A percentile compares a stretch with the other conserved stretches of the same genome.
These are phyloP conservation scores for Myotis davidii DNA, from an alignment of 2,113 vertebrate species.

Conservation along the genomic window DNA sequence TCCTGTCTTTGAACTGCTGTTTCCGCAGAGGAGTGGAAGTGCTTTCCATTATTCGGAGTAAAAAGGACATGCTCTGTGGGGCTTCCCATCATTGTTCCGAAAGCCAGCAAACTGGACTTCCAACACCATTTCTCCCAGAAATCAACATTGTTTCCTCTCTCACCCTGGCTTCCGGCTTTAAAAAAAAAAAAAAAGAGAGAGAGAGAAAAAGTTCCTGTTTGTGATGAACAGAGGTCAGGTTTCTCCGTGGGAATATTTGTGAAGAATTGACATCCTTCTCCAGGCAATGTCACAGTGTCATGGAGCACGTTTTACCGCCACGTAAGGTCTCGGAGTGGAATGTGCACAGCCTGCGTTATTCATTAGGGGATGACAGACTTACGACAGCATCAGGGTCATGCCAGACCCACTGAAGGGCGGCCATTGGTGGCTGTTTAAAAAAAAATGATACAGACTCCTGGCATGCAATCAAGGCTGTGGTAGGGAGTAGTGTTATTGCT, in stretches of 20 bases:
- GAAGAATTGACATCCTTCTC: constrained; percentile 51
- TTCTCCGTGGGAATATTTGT: constrained; percentile 59
- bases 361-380: constrained; percentile 69
- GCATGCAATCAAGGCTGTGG: background rate
- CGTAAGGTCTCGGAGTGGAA: background rate
- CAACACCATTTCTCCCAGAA: constrained; percentile 71
- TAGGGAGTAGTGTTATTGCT: background rate
- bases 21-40: constrained; percentile 75
- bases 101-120: constrained; percentile 67
- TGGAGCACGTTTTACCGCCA: constrained; percentile 56
- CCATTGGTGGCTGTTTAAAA: background rate
- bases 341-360: constrained; percentile 44
- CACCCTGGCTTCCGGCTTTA: constrained; percentile 63
- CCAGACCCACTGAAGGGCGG: background rate
- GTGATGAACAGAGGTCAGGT: constrained; percentile 45
- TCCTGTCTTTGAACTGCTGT: constrained; percentile 79
- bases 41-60: constrained; percentile 74
- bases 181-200: constrained; percentile 63
- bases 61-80: constrained; percentile 73
- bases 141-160: constrained; percentile 74
- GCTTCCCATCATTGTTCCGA: constrained; percentile 83
- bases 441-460: background rate
- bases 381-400: background rate
- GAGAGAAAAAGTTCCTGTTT: constrained; percentile 69
- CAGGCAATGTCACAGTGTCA: constrained; percentile 67